Evolutionary conservation across 1,140 invertebrate species (phyloP), one percentile per base, ranked within the genome.

Genomic region (Calephelis virginiensis): DNA sequence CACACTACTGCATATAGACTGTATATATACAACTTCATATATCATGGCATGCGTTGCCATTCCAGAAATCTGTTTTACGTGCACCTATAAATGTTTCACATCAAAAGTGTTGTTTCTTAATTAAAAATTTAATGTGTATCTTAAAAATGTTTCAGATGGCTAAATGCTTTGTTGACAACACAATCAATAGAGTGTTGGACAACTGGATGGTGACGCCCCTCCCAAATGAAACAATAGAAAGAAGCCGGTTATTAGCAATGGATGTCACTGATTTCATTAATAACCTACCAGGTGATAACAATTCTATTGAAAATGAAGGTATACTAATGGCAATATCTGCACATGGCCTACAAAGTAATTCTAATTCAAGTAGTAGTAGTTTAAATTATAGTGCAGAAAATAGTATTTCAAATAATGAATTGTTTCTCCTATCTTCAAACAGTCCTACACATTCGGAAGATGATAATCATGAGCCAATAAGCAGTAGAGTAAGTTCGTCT

Each of bases 141-240:
- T 56, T 68, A n/a, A 13, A 48, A 46, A 56, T 48, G 50, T 70
- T 89, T 81, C 87, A 92, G 91, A 83, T 95, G 68, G 93, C 93
- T 3, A 94, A 94, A 85, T 93, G 94, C 62, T 94, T 93, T 83
- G 91, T 95, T 46, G 95, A 96, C 73, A 96, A 96, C 84, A 94
- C 93, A 13, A 94, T 95, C 66, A 96, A 96, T 72, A 92, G 92
- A 72, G 92, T 95, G 17, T 76, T 95, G 53, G 95, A 95, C 77
- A 92, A 92, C 48, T 94, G 93, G 90, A 92, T 93, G 61, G 78
- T 93, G 38, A 86, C 83, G 56, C 92, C 93, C 10, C 76, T 85
- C 11, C 83, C 86, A 50, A 81, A 71, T 10, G 79, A 85, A 53
- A 43, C 40, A 43, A 75, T 84, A 53, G 83, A 77, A 50, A 82